Conservation (phyloP, 2,113 vertebrate genomes). For the Ovis canadensis region DNA sequence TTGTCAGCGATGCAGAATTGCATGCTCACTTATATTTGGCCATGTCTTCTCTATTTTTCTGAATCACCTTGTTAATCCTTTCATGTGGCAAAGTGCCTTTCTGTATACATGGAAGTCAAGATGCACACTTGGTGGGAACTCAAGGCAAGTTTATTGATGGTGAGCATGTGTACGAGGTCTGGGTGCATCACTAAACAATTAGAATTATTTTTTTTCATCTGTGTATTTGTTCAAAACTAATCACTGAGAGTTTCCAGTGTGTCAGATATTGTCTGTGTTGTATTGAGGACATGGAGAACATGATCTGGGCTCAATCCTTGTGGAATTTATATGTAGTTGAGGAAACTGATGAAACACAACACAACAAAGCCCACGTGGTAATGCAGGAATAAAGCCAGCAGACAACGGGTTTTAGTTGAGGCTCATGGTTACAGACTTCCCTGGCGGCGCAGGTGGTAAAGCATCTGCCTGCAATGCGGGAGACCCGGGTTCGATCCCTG, state of each 20-base stretch:
- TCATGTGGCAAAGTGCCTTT: rapidly evolving
- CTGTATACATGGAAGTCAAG: too few relatives aligned
- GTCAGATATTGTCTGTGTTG: not conserved
- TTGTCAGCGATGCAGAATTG: not conserved
- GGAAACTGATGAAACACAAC: not conserved
- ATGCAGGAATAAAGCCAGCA: not conserved
- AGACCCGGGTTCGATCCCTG: too few relatives aligned
- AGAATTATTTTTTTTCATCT: not conserved
- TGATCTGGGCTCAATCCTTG: not conserved
- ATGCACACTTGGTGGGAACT: not conserved
- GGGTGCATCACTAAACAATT: not conserved
- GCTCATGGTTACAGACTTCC: not conserved
- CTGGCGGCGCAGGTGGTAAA: too few relatives aligned
- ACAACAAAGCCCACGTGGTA: not conserved
- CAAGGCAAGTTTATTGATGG: not conserved
- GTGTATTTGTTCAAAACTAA: not conserved
- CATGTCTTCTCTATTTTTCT: not conserved
- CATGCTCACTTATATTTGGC: not conserved
- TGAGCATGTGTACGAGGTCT: not conserved
- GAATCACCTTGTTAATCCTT: not conserved
- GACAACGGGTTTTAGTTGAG: not conserved
- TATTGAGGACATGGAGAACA: not conserved
- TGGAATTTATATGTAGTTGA: not conserved
- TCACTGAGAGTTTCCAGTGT: not conserved
- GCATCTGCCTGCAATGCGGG: too few relatives aligned